Evolutionary conservation across 2,888 invertebrate species (phyloP), one percentile per base, ranked within the genome.

Genomic region (Argyra leucocephala): DNA sequence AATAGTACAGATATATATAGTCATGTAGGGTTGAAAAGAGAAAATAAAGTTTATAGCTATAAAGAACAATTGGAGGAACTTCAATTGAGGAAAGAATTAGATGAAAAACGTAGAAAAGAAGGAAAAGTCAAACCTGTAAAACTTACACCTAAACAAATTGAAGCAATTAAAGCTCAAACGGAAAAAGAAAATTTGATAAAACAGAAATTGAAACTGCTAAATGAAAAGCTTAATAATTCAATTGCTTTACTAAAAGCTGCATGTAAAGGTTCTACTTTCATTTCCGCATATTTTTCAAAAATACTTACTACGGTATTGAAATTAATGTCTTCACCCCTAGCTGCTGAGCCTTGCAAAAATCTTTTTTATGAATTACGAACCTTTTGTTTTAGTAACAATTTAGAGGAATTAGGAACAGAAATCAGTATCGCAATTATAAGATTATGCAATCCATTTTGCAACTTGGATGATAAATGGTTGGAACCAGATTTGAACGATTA

Each of bases 61-160:
- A 93, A 95, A 76, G 98, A 98, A 68, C 98, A 99, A 77, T 83
- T 95, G 74, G 97, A 96, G 74, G 98, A 98, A 77, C 78, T 95
- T 70, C 93, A 96, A 75, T 81, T 97, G 64, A 83, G 92, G n/a
- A 86, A 93, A 67, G 96, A 97, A 80, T 81, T 96, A 22, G 96
- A 96, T 72, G 95, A 94, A 72, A 94, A 94, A 78, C 87, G 87
- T 64, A 86, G 86, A 31, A 85, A 85, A 66, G 90, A 91, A 73
- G 93, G 93, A 0, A 91, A 90, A 77, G 78, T 86, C 57, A 89
- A 88, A 71, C 87, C 86, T 61, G 86, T 86, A 0, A 85, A 87
- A 72, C 79, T 90, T 62, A 88, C 91, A 0, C 87, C 90, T 18
- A 97, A 97, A 77, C 98, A 99, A 77, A 89, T 93, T 75, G 97